These are phyloP conservation scores for Sitta carolinensis DNA, from an alignment of 2,797 vertebrate species.

Conservation along the genomic window DNA sequence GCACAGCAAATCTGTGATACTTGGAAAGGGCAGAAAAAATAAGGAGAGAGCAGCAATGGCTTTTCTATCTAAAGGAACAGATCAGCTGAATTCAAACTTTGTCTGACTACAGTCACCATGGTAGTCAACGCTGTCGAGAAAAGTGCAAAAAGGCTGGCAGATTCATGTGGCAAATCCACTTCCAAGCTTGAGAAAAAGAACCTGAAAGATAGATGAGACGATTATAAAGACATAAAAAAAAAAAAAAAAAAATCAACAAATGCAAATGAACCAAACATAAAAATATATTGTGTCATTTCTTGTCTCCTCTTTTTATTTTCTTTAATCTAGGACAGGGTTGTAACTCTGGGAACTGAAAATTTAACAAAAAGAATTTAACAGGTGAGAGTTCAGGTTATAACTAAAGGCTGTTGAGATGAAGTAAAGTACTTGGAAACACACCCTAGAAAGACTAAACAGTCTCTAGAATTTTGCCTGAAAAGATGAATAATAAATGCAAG, in stretches of 20 bases:
- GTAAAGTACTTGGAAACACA: accelerated
- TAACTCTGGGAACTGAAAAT: background rate
- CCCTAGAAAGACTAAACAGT: background rate
- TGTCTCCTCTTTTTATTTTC: background rate
- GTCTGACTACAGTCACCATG: accelerated
- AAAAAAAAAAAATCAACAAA: background rate
- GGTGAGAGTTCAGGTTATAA: background rate
- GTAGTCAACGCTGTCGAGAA: background rate
- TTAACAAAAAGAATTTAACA: background rate
- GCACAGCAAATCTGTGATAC: background rate
- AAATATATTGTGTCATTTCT: background rate
- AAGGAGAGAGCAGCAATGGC: background rate
- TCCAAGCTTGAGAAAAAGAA: background rate
- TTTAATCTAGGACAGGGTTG: background rate
- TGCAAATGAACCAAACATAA: background rate
- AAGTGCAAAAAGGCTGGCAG: background rate
- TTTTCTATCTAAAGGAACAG: background rate
- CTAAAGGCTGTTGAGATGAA: background rate
- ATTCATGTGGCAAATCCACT: background rate
- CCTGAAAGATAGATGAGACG: background rate
- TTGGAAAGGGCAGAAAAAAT: background rate
- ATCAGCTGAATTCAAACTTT: background rate
- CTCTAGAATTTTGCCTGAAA: background rate
- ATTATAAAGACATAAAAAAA: background rate
- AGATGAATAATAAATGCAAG: background rate